Evolutionary conservation across 2,888 invertebrate species (phyloP).

Genomic region (Neelides folsomi): DNA sequence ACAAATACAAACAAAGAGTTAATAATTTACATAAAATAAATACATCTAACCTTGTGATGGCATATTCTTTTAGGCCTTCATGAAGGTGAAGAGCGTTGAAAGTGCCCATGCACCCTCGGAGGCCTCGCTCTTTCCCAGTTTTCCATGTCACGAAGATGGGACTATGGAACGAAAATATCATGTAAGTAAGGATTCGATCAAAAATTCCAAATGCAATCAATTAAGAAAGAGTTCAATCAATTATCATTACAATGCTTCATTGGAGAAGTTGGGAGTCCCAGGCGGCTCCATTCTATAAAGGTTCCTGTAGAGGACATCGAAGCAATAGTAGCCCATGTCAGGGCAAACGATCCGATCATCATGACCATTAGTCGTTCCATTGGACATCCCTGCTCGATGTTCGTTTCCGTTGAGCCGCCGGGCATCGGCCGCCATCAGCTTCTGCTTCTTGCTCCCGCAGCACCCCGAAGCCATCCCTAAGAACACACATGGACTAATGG

Average conservation of each 20-base stretch:
- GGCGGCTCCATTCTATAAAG: slow-evolving; percentile 86
- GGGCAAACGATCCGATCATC: slow-evolving; percentile 55
- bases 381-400: neutral
- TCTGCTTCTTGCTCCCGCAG: slow-evolving; percentile 84
- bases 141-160: slow-evolving; percentile 99
- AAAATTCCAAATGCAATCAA: no score
- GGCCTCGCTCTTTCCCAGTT: slow-evolving; percentile 83
- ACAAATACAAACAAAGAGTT: no score
- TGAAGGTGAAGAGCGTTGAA: slow-evolving; percentile 94
- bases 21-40: no score
- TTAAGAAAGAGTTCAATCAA: no score
- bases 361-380: slow-evolving; percentile 18
- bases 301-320: slow-evolving; percentile 92
- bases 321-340: slow-evolving; percentile 99
- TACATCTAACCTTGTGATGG: slow-evolving; percentile 59
- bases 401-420: slow-evolving; percentile 40
- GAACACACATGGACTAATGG: no score
- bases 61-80: slow-evolving; percentile 86
- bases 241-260: slow-evolving; percentile 79
- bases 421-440: slow-evolving; percentile 51
- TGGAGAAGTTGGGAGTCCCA: slow-evolving; percentile 78
- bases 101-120: slow-evolving; percentile 97
- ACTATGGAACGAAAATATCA: slow-evolving; percentile 41
- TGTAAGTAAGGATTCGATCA: no score
- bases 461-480: slow-evolving; percentile 68